phyloP scores from a whole-genome alignment of 2,113 vertebrate genomes.

The Tachysurus fulvidraco region DNA sequence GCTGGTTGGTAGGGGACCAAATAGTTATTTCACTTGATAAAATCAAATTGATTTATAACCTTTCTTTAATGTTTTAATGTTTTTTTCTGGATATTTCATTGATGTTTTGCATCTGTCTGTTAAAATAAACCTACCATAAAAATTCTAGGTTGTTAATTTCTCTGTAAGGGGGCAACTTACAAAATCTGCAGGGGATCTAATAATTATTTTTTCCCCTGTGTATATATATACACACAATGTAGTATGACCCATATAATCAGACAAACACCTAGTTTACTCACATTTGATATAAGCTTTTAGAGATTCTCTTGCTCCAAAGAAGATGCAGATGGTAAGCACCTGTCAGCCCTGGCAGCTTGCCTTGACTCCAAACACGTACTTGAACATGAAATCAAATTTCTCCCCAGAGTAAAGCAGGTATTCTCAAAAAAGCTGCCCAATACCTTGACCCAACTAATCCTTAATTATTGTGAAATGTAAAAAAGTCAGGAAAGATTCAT shows the following conservation, averaged over 20 bases:
- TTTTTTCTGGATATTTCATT: too few species aligned
- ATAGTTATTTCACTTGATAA: too few species aligned
- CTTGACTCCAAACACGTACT: neutral
- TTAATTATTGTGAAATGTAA: neutral
- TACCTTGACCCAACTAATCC: neutral
- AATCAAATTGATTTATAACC: too few species aligned
- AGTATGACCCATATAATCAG: neutral
- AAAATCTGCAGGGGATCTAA: neutral
- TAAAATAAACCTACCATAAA: too few species aligned
- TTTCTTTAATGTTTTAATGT: too few species aligned
- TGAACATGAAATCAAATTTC: neutral
- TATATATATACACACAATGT: neutral
- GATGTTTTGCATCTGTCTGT: too few species aligned
- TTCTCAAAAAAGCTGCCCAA: neutral
- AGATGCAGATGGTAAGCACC: neutral
- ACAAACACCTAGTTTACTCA: neutral
- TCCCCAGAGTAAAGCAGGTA: neutral
- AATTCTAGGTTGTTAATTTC: too few species aligned
- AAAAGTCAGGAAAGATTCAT: neutral
- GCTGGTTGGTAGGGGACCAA: too few species aligned
- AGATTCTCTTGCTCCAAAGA: neutral
- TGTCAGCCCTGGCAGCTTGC: neutral
- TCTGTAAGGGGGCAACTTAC: too few species aligned
- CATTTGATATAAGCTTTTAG: neutral
- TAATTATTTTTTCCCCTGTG: too few species aligned